phyloP scores from a whole-genome alignment of 1,140 invertebrate species.

The Cydia splendana region DNA sequence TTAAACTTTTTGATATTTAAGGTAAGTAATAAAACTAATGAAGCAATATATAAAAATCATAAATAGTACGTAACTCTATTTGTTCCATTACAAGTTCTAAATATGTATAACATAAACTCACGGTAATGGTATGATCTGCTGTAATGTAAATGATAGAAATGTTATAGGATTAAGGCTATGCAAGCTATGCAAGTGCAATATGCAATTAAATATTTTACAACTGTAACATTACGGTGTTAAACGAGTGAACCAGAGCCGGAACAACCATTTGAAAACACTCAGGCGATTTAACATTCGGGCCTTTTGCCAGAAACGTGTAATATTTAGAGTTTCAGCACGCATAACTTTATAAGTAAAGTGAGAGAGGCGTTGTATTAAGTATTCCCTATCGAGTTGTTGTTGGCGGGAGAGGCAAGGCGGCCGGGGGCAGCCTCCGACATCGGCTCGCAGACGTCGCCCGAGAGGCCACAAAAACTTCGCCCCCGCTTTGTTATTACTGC shows the following conservation, averaged over 20 bases:
- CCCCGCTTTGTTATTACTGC: conserved; percentile 69
- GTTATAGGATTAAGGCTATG: background rate
- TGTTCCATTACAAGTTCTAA: too few species aligned
- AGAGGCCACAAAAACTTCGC: conserved; percentile 71
- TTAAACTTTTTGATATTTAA: too few species aligned
- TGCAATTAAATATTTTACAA: conserved; percentile 30
- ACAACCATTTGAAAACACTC: conserved; percentile 31
- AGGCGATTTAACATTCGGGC: conserved; percentile 39
- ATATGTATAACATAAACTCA: too few species aligned
- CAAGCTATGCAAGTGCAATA: conserved; percentile 1
- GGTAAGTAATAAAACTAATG: too few species aligned
- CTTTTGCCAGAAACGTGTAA: conserved; percentile 49
- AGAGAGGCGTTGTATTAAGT: conserved; percentile 69
- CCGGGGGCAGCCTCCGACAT: conserved; percentile 36
- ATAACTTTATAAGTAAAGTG: conserved; percentile 65
- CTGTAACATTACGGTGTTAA: background rate
- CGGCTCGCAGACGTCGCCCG: conserved; percentile 55
- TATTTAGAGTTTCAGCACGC: conserved; percentile 54
- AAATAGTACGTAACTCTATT: too few species aligned
- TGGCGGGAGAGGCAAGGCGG: conserved; percentile 36
- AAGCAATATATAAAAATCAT: too few species aligned
- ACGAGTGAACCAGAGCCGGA: conserved; percentile 25
- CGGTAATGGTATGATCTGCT: too few species aligned
- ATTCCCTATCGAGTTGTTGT: conserved; percentile 50
- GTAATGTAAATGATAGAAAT: background rate